Evolutionary conservation across 2,888 invertebrate genomes (phyloP).

Genomic region (Eupeodes luniger): DNA sequence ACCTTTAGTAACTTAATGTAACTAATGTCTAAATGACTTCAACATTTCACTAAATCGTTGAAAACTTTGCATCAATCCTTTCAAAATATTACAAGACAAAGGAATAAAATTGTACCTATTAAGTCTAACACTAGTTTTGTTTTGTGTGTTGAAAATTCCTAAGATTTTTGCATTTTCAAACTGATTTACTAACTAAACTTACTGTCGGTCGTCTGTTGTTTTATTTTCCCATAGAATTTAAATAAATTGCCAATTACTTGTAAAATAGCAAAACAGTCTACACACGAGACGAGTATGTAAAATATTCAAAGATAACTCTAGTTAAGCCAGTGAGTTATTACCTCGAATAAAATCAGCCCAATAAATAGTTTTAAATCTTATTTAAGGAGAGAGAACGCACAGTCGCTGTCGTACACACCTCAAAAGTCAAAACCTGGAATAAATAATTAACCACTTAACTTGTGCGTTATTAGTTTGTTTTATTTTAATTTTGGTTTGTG

Average conservation of each 20-base stretch:
- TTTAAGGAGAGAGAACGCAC: background rate
- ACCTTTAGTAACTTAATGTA: too few species aligned
- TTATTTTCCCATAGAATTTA: constrained; percentile 37
- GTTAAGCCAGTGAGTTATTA: constrained; percentile 40
- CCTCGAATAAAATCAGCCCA: constrained; percentile 14
- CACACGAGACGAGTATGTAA: background rate
- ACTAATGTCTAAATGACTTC: too few species aligned
- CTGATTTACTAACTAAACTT: background rate
- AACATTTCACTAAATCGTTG: too few species aligned
- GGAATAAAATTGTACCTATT: too few species aligned
- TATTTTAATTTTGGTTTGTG: background rate
- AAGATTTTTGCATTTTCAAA: background rate
- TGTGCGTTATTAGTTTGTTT: constrained; percentile 36
- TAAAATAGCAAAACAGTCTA: constrained; percentile 34
- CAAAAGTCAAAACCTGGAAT: constrained; percentile 33
- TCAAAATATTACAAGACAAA: too few species aligned
- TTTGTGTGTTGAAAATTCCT: background rate
- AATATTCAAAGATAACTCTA: constrained; percentile 25
- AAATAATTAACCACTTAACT: constrained; percentile 56
- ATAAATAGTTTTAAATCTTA: constrained; percentile 26
- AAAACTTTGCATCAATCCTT: too few species aligned
- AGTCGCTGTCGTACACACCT: background rate
- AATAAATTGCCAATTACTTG: constrained; percentile 34
- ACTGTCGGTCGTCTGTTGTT: too few species aligned
- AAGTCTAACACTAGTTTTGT: too few species aligned